Base-by-base conservation (phyloP, 1,140 invertebrate genomes). In the Trinorchestia longiramus region DNA sequence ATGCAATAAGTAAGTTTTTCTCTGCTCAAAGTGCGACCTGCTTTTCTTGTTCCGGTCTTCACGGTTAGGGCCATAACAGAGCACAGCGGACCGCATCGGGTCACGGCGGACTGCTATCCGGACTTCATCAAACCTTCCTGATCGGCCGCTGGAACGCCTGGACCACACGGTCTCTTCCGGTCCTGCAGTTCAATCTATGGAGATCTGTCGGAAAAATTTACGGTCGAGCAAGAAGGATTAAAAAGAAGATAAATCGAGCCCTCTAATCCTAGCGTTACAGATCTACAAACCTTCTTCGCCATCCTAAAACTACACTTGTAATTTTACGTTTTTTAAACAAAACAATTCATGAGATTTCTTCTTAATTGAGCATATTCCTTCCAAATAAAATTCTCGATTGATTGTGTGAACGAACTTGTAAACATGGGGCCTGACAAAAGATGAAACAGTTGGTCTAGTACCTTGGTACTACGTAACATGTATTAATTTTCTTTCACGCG, bases 81-180 rank as follows among this genome's bases (percentile, higher is more conserved):
- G 43, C 41, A 90, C n/a, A 90, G 11, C 88, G n/a, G 44, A 28
- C 92, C 92, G 92, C 43, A 40, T 94, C 92, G 40, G 92, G 92
- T 94, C 92, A 94, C 92, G 92, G 4, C 92, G 92, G 92, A 28
- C 92, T 3, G 44, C 44, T 94, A 94, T 94, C 43, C 92, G 40
- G 92, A 23, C 43, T 40, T 23, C 44, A 94, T 94, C 92, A n/a
- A 43, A 15, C 92, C 8, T 40, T 40, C 43, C 43, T 11, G 92
- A 47, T 8, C 92, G 40, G 36, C 43, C 92, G 19, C 90, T 42
- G 90, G 90, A 92, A 92, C 90, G 90, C 4, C 36, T 17, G 92
- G 92, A 45, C 92, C 92, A 94, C 88, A 42, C 88, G 6, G 88
- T 43, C 88, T 91, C 43, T 94, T 94, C 92, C 92, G 92, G 92